Conservation (phyloP, 2,888 invertebrate genomes). For the Timema podura region DNA sequence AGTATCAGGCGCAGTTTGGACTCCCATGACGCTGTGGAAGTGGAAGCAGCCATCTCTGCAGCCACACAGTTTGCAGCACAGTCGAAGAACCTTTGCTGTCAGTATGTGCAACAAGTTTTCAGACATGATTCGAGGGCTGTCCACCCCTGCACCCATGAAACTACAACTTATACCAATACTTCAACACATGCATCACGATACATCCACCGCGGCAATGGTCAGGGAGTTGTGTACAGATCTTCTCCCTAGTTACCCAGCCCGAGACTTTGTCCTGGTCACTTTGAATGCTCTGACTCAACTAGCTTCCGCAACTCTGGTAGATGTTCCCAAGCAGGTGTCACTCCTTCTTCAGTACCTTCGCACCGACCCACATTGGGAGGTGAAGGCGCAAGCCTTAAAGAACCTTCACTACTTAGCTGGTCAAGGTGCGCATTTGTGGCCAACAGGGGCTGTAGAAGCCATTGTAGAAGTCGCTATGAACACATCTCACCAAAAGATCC, state of each 20-base stretch:
- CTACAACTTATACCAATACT: slow-evolving; percentile 85
- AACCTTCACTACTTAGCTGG: slow-evolving; percentile 65
- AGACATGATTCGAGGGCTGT: slow-evolving; percentile 90
- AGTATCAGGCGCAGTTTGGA: slow-evolving; percentile 87
- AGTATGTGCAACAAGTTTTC: slow-evolving; percentile 94
- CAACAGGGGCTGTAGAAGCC: slow-evolving; percentile 51
- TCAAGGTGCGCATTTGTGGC: slow-evolving; percentile 77
- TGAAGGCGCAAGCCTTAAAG: slow-evolving; percentile 63
- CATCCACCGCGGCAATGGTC: slow-evolving; percentile 68
- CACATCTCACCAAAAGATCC: slow-evolving; percentile 41
- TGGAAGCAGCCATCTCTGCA: slow-evolving; percentile 93
- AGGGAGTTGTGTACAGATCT: slow-evolving; percentile 69
- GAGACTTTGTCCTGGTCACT: slow-evolving; percentile 75
- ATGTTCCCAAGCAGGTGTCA: slow-evolving; percentile 81
- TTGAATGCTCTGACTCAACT: slow-evolving; percentile 83
- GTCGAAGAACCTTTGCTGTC: slow-evolving; percentile 84
- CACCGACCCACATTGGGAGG: slow-evolving; percentile 64
- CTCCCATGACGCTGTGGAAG: slow-evolving; percentile 93
- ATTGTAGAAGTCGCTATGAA: slow-evolving; percentile 45
- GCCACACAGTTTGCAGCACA: slow-evolving; percentile 92
- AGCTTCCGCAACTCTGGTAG: slow-evolving; percentile 82
- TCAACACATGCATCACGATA: slow-evolving; percentile 88
- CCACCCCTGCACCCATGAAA: slow-evolving; percentile 89
- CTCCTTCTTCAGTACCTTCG: slow-evolving; percentile 63
- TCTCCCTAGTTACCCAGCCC: slow-evolving; percentile 71